Base-by-base conservation (phyloP, 1,140 invertebrate genomes). In the Thaumatotibia leucotreta region DNA sequence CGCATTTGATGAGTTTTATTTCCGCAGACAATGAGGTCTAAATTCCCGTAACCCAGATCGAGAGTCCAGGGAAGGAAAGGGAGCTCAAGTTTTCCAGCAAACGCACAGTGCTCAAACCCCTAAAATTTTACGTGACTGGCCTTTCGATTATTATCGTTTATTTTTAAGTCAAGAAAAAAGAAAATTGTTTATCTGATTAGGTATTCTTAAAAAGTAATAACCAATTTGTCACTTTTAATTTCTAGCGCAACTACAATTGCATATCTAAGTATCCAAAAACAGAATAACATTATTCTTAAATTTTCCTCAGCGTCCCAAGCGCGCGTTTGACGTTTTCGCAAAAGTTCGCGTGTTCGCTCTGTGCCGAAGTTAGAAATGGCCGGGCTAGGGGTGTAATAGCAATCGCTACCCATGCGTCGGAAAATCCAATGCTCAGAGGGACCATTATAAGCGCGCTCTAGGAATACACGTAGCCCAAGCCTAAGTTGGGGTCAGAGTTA, bases 1-100 rank as follows among this genome's bases (percentile, higher is more conserved):
- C 61, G 33, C 63, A 65, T 62, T 71, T 77, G 77, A 79, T 77
- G 69, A 73, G 72, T 76, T 81, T 75, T 81, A 79, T 79, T 81
- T 70, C 68, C 63, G 66, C 69, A 67, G 49, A 64, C 66, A 66
- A 69, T 72, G 73, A 64, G 72, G 75, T 79, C 66, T 70, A 74
- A 73, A 81, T 76, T 77, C 72, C 70, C 69, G 69, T 75, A 71
- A 77, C 74, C 76, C 69, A 75, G 61, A 73, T 80, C 69, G 64
- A 61, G 8, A 23, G 61, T 23, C 39, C 45, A 32, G 29, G n/a
- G n/a, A n/a, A n/a, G n/a, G 52, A 17, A 4, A 1, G 52, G 52
- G 10, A 58, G 52, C 52, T 58, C 29, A 17, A 31, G 24, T 35
- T 35, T 22, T 20, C 35, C n/a, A 54, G 49, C 49, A 32, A 39